Evolutionary conservation across 2,888 invertebrate species (phyloP), one percentile per base, ranked within the genome.

Genomic region (Lepidocyrtoides sp.): DNA sequence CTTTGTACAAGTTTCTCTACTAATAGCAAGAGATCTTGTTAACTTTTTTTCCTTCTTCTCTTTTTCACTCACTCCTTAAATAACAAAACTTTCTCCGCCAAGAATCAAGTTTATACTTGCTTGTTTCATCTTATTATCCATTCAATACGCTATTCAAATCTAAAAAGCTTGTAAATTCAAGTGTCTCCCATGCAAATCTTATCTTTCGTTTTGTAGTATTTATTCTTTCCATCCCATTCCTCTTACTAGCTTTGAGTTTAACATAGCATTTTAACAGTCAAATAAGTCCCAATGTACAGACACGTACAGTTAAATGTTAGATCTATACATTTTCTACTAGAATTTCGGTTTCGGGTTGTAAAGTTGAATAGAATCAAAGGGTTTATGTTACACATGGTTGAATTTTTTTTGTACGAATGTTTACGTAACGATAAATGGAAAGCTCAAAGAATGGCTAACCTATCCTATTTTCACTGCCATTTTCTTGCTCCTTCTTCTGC

Each of bases 161-260:
- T 41, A 48, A 48, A 29, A 72, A 87, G 69, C 63, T 87, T 77
- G 86, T 48, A 23, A 63, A 77, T 82, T 81, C 54, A 81, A 88
- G 60, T 82, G 48, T 51, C 54, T 63, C 44, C n/a, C 72, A 81
- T 54, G 82, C 60, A 89, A 89, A 85, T 72, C 44, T 84, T 60
- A 72, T 41, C 60, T 66, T 41, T 51, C 60, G 17, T 66, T 3
- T 77, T 26, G 17, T 48, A 3, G 10, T 60, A 26, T 26, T 36
- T n/a, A n/a, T n/a, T 51, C 87, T 48, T 26, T 23, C 82, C 26
- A 60, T 17, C 69, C 36, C 36, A 0, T 7, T 81, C 17, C n/a
- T 66, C 36, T 51, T 66, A 29, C 48, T 20, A 10, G 69, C 20
- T 69, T 36, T 2, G 41, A 2, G 7, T 72, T 44, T 44, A 44